Base-by-base conservation (phyloP, 2,888 invertebrate genomes). In the Pecten maximus region DNA sequence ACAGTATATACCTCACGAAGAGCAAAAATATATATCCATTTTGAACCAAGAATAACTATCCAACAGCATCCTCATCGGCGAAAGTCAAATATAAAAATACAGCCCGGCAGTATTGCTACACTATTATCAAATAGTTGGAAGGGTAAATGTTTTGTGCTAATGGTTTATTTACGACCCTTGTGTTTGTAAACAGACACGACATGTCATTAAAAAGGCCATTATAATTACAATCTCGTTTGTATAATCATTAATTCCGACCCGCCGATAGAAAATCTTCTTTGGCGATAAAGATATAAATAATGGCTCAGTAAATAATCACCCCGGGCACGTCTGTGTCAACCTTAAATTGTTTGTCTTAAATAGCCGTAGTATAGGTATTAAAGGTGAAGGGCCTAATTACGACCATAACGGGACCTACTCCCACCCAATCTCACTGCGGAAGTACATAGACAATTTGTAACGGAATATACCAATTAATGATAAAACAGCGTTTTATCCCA, bases 191-290 rank as follows among this genome's bases (percentile, higher is more conserved):
- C 74, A 74, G 74, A 74, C 74, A 74, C 74, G 28, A 74, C 35
- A 74, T 74, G 74, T 74, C 74, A 74, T 74, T 74, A 74, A 74
- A 74, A 74, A 74, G 74, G 35, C 74, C 74, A 74, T 74, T 74
- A 74, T 74, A 74, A 74, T 74, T 74, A 74, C 74, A 74, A 74
- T 35, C 74, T 74, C 74, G 74, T 74, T 74, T 74, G 74, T 74
- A 74, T 74, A 74, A 74, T 74, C 74, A 74, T 74, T 74, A 74
- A 74, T 74, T 28, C 74, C 35, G 35, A n/a, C 60, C 23, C 60
- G n/a, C 74, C 74, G 74, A 74, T 74, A 74, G 74, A 74, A 74
- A 35, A 74, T 74, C 74, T 74, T 74, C 74, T 74, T 74, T 74
- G 74, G 74, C 74, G 74, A 74, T 74, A 35, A 35, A 74, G 74